Conservation (phyloP, 37 sponge, comb jelly and placozoan species). For the Aphrocallistes beatrix region DNA sequence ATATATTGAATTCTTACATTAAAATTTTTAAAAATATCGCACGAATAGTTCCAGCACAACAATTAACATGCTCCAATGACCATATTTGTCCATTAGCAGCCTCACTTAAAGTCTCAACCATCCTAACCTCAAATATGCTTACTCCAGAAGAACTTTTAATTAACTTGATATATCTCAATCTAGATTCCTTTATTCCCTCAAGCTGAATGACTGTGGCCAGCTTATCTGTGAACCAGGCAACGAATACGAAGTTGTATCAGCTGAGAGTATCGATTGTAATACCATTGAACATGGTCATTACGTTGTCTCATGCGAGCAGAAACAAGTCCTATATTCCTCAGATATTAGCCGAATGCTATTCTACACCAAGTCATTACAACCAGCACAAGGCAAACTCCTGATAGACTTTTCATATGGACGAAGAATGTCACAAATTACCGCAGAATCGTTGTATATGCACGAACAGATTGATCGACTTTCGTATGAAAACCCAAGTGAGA, state of each 20-base stretch:
- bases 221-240: neutral
- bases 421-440: neutral
- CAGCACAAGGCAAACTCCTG: neutral
- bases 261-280: slow-evolving; percentile 5
- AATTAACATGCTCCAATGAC: no score
- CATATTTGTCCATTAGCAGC: no score
- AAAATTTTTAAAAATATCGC: no score
- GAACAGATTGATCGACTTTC: neutral
- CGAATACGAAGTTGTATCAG: slow-evolving; percentile 6
- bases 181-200: neutral
- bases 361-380: neutral
- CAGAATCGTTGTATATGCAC: neutral
- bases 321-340: neutral
- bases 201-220: slow-evolving; percentile 7
- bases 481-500: neutral
- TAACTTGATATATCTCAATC: no score
- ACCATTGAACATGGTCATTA: neutral
- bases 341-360: slow-evolving; percentile 6
- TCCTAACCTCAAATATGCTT: no score
- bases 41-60: no score
- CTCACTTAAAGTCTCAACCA: no score
- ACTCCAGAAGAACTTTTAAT: no score
- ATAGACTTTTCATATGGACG: slow-evolving; percentile 9
- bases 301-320: neutral
- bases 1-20: no score